Evolutionary conservation across 92 coral and sea anemone species (phyloP), one percentile per base, ranked within the genome.

Genomic region (Palythoa grandiflora): DNA sequence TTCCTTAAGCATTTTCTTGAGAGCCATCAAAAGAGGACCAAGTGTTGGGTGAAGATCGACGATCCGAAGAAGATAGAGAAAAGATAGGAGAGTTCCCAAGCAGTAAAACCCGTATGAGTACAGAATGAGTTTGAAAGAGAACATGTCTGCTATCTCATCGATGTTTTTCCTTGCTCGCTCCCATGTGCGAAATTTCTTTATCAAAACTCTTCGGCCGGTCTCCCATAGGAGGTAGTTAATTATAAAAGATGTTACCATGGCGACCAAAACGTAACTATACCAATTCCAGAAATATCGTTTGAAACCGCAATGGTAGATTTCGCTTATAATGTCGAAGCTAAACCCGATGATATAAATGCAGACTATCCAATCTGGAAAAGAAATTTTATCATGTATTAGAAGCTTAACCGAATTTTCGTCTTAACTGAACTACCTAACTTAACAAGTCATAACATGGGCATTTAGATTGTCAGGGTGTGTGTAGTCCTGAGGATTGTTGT

Each of bases 1-100:
- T 53, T 87, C 87, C 40, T 85, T 52, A 7, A 90, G 21, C 93
- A 90, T 90, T 16, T 57, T 70, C 9, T 47, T 61, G 61, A 90
- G 78, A 0, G 90, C 87, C 21, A 85, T 78, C 16, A 90, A 66
- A 6, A 90, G 84, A 47, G 93, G 93, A 20, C 93, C 92, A 12
- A 78, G 68, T 51, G 39, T 51, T 3, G 84, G 78, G 73, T 87
- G 87, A 55, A 78, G 77, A 59, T 86, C 71, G 21, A 79, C 60
- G n/a, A 59, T 59, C 17, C n/a, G 17, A 52, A 85, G 20, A 47
- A 79, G 87, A 38, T 78, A 77, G 15, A 77, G 70, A 86, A 86
- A 90, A 4, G 93, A 87, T 19, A 86, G 50, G 10, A 86, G 87
- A 28, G 79, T 66, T 80, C 78, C 93, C n/a, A 80, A 9, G 71